Percentiles rank a stretch among this genome's conserved stretches.
phyloP scores from a whole-genome alignment of 2,888 invertebrate genomes.

The Argyresthia albistria region DNA sequence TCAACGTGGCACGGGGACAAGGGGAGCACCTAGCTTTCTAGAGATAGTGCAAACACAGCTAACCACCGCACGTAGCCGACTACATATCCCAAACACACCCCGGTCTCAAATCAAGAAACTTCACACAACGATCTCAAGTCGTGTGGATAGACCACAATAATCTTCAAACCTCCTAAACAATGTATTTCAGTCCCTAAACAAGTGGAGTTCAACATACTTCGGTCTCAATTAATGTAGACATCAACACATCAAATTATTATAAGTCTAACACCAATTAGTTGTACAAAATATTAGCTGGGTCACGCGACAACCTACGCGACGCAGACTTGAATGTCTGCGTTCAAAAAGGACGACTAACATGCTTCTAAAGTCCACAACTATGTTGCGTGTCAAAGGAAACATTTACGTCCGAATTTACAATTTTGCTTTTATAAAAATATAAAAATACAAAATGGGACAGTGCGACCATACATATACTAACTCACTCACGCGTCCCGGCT shows the following conservation, averaged over 20 bases:
- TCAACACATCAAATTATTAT: constrained; percentile 10
- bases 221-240: no score
- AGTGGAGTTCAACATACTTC: no score
- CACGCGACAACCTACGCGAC: not conserved
- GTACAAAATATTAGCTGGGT: constrained; percentile 26
- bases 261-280: constrained; percentile 55
- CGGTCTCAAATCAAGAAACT: constrained; percentile 16
- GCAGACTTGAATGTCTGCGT: not conserved
- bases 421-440: constrained; percentile 69
- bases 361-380: constrained; percentile 17
- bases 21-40: not conserved
- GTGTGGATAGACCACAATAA: no score
- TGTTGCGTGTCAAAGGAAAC: constrained; percentile 62
- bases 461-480: constrained; percentile 45
- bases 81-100: constrained; percentile 65
- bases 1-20: not conserved
- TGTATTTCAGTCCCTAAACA: no score
- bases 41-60: constrained; percentile 29
- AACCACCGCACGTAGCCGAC: constrained; percentile 41
- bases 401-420: constrained; percentile 62
- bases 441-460: constrained; percentile 73
- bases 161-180: no score
- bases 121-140: not conserved
- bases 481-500: constrained; percentile 51
- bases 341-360: not conserved